These are phyloP conservation scores for Melanotaenia trifasciata DNA, from an alignment of 2,797 vertebrate genomes.

Conservation along the genomic window DNA sequence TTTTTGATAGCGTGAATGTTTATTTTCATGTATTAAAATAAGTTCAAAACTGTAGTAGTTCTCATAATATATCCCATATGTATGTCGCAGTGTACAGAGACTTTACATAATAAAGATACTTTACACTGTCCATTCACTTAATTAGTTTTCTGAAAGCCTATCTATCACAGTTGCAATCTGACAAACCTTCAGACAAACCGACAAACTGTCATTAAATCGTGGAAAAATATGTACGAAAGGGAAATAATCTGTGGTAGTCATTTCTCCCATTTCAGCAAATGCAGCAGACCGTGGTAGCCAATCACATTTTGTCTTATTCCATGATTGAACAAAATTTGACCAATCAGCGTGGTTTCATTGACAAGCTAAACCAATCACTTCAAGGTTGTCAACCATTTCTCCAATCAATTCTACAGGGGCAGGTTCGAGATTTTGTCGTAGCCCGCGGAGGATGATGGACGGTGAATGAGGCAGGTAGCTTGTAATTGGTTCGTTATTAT, in stretches of 20 bases:
- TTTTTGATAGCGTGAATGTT: no score
- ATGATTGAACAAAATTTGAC: neutral
- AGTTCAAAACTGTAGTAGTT: no score
- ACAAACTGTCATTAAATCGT: neutral
- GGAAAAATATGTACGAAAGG: neutral
- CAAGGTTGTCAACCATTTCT: neutral
- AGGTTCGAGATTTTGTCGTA: neutral
- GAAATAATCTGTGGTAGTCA: neutral
- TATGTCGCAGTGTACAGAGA: no score
- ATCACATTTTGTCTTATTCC: neutral
- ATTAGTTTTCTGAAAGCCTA: neutral
- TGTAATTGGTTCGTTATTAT: neutral
- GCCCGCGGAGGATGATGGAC: constrained; percentile 17
- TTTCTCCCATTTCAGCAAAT: constrained; percentile 19
- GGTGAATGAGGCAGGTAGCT: constrained; percentile 36
- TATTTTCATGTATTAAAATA: no score
- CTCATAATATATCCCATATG: no score
- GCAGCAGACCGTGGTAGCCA: constrained; percentile 21
- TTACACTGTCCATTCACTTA: neutral
- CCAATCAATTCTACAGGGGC: constrained; percentile 58
- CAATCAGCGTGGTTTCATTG: constrained; percentile 27
- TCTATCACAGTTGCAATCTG: neutral
- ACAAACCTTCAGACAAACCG: no score
- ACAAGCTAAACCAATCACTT: constrained; percentile 40
- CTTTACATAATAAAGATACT: no score